Percentiles rank a stretch among this genome's conserved stretches.
These are phyloP conservation scores for Metopolophium dirhodum DNA, from an alignment of 1,140 invertebrate species.

Conservation along the genomic window DNA sequence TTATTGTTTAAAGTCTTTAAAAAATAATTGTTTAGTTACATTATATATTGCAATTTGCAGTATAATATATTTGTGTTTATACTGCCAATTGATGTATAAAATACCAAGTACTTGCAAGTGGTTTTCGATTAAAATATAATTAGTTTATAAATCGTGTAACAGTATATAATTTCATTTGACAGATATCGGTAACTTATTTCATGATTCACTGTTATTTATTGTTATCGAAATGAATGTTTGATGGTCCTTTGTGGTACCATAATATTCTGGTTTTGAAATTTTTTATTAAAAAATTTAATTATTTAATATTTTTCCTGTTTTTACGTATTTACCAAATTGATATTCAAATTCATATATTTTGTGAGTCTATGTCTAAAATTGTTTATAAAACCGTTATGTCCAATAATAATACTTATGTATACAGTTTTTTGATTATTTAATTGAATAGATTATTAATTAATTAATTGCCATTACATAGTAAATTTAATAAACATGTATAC, in stretches of 20 bases:
- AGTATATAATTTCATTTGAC: neutral
- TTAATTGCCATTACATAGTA: neutral
- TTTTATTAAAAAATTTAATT: neutral
- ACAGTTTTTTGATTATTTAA: neutral
- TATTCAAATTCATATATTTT: neutral
- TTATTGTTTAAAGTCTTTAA: slow-evolving; percentile 6
- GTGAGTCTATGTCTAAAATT: neutral
- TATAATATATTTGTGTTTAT: neutral
- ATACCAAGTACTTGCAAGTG: neutral
- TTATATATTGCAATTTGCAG: neutral
- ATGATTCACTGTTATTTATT: neutral
- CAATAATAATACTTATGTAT: neutral
- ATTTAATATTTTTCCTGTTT: neutral
- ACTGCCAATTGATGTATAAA: neutral
- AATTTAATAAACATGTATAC: neutral
- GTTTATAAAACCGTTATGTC: neutral
- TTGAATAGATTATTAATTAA: neutral
- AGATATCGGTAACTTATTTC: neutral
- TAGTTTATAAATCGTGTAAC: neutral
- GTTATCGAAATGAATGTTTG: neutral
- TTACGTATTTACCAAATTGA: neutral
- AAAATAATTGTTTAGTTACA: neutral
- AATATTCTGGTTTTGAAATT: neutral
- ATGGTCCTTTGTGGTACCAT: neutral
- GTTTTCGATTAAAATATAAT: neutral